A percentile compares a stretch with the other conserved stretches of the same genome.
Conservation (phyloP, 2,113 vertebrate species). For the Sakesphorus luctuosus region DNA sequence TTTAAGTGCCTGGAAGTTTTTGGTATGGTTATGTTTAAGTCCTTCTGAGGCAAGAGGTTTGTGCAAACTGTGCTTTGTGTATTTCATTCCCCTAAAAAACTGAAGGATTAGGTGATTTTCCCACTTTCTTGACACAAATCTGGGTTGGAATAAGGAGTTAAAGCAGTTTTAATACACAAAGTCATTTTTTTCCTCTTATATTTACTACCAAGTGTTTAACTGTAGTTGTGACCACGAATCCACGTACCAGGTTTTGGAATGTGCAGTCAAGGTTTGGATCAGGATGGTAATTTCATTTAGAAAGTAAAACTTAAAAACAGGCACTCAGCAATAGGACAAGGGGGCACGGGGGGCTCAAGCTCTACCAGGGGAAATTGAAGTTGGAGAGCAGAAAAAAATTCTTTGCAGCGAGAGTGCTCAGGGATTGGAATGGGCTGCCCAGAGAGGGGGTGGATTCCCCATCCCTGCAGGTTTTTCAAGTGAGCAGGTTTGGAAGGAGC, state of each 20-base stretch:
- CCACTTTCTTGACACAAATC: background rate
- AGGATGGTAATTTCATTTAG: background rate
- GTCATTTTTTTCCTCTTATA: background rate
- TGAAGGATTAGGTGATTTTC: background rate
- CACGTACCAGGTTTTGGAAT: background rate
- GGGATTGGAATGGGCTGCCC: no score
- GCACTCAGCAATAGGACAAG: no score
- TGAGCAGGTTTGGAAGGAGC: background rate
- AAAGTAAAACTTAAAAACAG: background rate
- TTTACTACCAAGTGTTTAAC: background rate
- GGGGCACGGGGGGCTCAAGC: no score
- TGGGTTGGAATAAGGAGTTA: background rate
- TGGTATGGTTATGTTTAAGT: constrained; percentile 5
- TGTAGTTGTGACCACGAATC: background rate
- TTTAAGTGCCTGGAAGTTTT: background rate
- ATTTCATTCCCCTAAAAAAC: background rate
- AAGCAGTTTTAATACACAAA: background rate
- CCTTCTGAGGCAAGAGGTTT: background rate
- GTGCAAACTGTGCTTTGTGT: background rate
- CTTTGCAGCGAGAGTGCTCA: no score
- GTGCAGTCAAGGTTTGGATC: background rate
- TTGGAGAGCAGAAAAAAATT: no score
- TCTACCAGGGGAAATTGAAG: no score
- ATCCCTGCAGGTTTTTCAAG: background rate
- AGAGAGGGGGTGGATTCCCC: no score